Conservation (phyloP, 1,140 invertebrate genomes). For the Pseudomyrmex concolor region DNA sequence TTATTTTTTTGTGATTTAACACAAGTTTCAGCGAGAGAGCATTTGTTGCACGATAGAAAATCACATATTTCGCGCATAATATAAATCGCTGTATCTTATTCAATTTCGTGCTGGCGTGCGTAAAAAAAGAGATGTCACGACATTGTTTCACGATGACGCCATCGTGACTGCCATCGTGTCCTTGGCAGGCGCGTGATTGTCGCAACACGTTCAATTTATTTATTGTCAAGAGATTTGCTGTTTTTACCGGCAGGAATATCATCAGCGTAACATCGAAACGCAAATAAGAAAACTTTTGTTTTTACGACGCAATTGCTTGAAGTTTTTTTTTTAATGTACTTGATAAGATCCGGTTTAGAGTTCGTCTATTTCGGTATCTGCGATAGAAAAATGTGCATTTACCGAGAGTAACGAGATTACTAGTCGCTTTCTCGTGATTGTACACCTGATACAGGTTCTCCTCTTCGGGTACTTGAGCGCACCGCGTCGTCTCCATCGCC, state of each 20-base stretch:
- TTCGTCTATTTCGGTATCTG: not conserved
- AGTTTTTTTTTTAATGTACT: too few species aligned
- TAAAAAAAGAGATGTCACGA: constrained; percentile 37
- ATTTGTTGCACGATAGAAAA: not conserved
- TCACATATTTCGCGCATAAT: not conserved
- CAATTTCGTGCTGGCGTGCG: constrained; percentile 8
- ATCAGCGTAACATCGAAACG: not conserved
- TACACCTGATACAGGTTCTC: constrained; percentile 65
- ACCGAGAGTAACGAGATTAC: constrained; percentile 66
- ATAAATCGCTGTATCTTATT: not conserved
- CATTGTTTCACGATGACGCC: constrained; percentile 53
- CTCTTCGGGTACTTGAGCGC: constrained; percentile 26
- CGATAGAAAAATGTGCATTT: constrained; percentile 37
- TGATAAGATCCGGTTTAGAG: not conserved
- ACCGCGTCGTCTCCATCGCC: constrained; percentile 61
- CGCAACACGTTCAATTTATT: constrained; percentile 21
- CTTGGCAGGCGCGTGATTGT: constrained; percentile 29
- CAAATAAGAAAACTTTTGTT: too few species aligned
- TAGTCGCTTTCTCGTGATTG: constrained; percentile 52
- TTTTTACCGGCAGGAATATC: not conserved
- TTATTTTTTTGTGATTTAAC: not conserved
- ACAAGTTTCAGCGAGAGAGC: too few species aligned
- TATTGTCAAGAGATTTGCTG: not conserved
- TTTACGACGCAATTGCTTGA: too few species aligned
- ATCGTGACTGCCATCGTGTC: not conserved